phyloP scores from a whole-genome alignment of 2,113 vertebrate species.

The Xiphorhynchus elegans region DNA sequence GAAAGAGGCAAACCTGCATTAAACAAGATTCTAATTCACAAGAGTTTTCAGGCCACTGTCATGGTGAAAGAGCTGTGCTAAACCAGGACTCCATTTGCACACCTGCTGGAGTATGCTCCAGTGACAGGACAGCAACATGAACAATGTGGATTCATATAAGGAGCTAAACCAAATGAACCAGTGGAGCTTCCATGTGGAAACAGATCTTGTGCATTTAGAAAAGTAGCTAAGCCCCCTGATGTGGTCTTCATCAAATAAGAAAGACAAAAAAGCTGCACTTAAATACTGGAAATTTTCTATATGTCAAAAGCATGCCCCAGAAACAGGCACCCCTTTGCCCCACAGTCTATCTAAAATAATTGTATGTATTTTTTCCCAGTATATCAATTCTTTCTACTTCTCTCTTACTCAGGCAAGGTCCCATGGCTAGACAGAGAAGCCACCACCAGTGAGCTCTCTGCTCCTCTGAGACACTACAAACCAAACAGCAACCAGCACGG shows the following conservation, averaged over 20 bases:
- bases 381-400: background rate
- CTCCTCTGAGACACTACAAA: background rate
- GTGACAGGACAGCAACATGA: background rate
- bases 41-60: background rate
- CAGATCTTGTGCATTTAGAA: background rate
- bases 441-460: background rate
- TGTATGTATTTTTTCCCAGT: background rate
- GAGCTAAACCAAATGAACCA: background rate
- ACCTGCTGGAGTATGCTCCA: background rate
- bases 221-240: background rate
- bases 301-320: background rate
- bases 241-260: background rate
- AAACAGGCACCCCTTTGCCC: background rate
- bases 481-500: background rate
- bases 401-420: background rate
- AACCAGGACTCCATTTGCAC: background rate
- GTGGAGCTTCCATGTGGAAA: background rate
- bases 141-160: background rate
- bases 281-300: background rate
- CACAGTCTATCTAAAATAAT: background rate
- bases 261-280: background rate
- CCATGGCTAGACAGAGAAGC: background rate
- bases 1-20: background rate
- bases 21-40: background rate
- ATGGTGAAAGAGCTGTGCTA: background rate